phyloP scores from a whole-genome alignment of 2,888 invertebrate species.

The Dryocosmus kuriphilus region DNA sequence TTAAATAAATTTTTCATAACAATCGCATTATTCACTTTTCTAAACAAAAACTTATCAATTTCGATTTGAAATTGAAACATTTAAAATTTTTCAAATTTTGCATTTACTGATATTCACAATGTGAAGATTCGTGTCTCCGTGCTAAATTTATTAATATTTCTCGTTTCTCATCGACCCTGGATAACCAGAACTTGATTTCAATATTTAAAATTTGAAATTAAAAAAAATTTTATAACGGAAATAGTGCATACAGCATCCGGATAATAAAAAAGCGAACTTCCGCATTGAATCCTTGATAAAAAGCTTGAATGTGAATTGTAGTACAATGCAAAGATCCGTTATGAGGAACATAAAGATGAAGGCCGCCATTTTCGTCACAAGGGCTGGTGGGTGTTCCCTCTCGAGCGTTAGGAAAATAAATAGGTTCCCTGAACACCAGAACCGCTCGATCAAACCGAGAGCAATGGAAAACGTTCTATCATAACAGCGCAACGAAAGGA shows the following conservation, averaged over 20 bases:
- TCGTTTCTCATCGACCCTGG: too few relatives aligned
- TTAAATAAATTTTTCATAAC: too few relatives aligned
- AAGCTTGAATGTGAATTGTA: conserved; percentile 25
- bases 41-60: too few relatives aligned
- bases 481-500: conserved; percentile 61
- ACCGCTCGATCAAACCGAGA: conserved; percentile 56
- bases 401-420: conserved; percentile 70
- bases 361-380: conserved; percentile 33
- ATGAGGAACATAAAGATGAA: conserved; percentile 26
- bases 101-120: too few relatives aligned
- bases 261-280: conserved; percentile 29
- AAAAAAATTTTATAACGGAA: neutral
- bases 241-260: neutral
- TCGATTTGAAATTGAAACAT: too few relatives aligned
- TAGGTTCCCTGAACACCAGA: conserved; percentile 53
- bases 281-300: conserved; percentile 25
- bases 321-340: conserved; percentile 31
- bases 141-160: too few relatives aligned
- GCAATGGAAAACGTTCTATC: conserved; percentile 60
- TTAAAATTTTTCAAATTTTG: too few relatives aligned
- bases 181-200: too few relatives aligned
- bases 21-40: too few relatives aligned
- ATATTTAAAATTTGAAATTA: too few relatives aligned
- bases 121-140: too few relatives aligned
- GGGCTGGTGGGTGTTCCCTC: conserved; percentile 47